Percentiles rank a stretch among this genome's conserved stretches.
phyloP scores from a whole-genome alignment of 1,140 invertebrate genomes.

The Penaeus vannamei region DNA sequence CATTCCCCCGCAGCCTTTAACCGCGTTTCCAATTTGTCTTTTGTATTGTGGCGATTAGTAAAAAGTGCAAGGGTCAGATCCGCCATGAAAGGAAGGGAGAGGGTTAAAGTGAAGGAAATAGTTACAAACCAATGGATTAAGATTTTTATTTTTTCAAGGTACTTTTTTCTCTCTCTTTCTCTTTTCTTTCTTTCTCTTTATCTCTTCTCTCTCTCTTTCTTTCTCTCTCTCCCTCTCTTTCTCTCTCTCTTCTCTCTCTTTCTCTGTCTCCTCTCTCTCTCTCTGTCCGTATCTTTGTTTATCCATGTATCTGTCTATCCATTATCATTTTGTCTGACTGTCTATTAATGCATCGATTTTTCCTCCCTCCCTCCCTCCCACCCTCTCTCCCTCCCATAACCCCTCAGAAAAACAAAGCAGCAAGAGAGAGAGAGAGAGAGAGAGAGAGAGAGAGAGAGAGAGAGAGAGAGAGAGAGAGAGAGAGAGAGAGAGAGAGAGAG shows the following conservation, averaged over 20 bases:
- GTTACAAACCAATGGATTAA: neutral
- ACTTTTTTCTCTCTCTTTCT: slow-evolving; percentile 6
- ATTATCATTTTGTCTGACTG: neutral
- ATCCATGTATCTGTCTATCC: too few relatives aligned
- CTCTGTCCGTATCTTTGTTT: too few relatives aligned
- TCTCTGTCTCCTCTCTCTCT: too few relatives aligned
- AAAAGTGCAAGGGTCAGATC: too few relatives aligned
- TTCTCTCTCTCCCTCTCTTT: too few relatives aligned
- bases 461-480: too few relatives aligned
- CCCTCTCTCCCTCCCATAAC: slow-evolving; percentile 3
- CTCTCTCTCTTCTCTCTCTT: too few relatives aligned
- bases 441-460: too few relatives aligned
- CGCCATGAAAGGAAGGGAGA: too few relatives aligned
- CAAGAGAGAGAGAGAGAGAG: too few relatives aligned
- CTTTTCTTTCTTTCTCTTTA: slow-evolving; percentile 6
- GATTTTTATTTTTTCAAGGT: neutral
- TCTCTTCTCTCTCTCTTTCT: slow-evolving; percentile 13
- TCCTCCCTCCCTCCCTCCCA: slow-evolving; percentile 3
- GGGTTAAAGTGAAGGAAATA: too few relatives aligned
- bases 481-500: too few relatives aligned
- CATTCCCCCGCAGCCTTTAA: neutral
- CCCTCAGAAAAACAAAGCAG: neutral
- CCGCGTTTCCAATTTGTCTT: neutral
- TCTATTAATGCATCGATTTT: neutral
- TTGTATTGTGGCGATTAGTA: neutral